A percentile compares a stretch with the other conserved stretches of the same genome.
Evolutionary conservation across 2,113 vertebrate genomes (phyloP).

Genomic region (Tursiops truncatus): DNA sequence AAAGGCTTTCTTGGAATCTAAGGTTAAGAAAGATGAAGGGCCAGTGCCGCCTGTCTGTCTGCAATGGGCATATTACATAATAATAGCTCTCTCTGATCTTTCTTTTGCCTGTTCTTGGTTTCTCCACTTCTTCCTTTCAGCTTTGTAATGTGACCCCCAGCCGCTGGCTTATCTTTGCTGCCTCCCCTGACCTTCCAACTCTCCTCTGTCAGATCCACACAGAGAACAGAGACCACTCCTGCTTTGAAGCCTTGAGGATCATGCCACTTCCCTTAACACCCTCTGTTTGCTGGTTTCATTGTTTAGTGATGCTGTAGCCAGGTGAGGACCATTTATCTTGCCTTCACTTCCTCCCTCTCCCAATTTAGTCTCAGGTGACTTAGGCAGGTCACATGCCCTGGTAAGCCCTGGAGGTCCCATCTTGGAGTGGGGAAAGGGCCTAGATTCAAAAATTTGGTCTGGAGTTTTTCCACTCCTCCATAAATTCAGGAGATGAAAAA

Average conservation of each 20-base stretch:
- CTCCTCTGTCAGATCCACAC: not conserved
- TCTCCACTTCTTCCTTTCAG: slow-evolving; percentile 31
- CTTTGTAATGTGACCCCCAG: slow-evolving; percentile 68
- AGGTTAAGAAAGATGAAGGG: slow-evolving; percentile 63
- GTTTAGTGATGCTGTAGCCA: not conserved
- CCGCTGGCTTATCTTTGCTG: slow-evolving; percentile 41
- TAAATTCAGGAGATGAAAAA: slow-evolving; percentile 29
- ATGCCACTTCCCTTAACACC: not conserved
- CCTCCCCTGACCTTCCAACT: not conserved
- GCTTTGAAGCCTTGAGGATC: not conserved
- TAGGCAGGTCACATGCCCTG: not conserved
- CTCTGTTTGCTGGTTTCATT: not conserved
- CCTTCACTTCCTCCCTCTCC: not conserved
- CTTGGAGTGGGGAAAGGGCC: not conserved
- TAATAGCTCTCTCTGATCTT: slow-evolving; percentile 63
- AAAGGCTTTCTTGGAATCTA: slow-evolving; percentile 61
- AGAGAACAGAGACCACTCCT: not conserved
- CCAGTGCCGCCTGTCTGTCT: slow-evolving; percentile 64
- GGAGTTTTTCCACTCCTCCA: not conserved
- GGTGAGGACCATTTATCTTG: not conserved
- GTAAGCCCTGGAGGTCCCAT: not conserved
- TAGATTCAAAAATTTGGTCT: not conserved
- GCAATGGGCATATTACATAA: slow-evolving; percentile 48
- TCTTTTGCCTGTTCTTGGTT: slow-evolving; percentile 31
- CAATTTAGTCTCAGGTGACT: not conserved